phyloP scores from a whole-genome alignment of 1,140 invertebrate species.

The Lasaia peninsularis region DNA sequence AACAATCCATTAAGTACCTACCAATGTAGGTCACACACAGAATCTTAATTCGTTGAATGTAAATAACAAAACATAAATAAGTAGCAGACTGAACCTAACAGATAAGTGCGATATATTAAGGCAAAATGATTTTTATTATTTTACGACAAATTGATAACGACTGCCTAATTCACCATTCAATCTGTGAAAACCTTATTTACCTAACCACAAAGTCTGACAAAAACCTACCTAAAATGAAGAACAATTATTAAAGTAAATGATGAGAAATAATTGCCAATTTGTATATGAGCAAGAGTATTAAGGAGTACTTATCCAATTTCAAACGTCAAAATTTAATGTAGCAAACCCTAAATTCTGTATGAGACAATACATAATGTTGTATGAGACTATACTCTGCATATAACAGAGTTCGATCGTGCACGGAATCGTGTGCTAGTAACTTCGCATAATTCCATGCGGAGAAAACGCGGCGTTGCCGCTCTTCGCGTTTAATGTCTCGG shows the following conservation, averaged over 20 bases:
- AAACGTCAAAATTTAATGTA: not conserved
- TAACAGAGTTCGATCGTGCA: conserved; percentile 17
- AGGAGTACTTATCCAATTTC: not conserved
- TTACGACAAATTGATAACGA: too few species aligned
- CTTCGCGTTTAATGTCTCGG: conserved; percentile 17
- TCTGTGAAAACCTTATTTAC: too few species aligned
- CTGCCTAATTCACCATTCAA: too few species aligned
- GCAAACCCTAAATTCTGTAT: conserved; percentile 1
- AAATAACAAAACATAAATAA: too few species aligned
- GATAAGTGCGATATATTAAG: too few species aligned
- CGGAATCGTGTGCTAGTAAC: conserved; percentile 28
- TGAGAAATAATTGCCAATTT: not conserved
- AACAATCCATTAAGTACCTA: too few species aligned
- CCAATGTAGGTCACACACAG: too few species aligned
- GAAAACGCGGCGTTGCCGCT: conserved; percentile 35
- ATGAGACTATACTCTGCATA: not conserved
- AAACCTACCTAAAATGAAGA: too few species aligned
- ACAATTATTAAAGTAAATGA: not conserved
- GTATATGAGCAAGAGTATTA: not conserved
- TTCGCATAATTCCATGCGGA: conserved; percentile 21
- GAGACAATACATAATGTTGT: not conserved
- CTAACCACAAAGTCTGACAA: too few species aligned
- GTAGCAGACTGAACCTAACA: too few species aligned
- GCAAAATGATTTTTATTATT: too few species aligned
- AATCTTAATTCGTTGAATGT: too few species aligned